Base-by-base conservation (phyloP, 2,888 invertebrate genomes). In the Cephus spinipes region DNA sequence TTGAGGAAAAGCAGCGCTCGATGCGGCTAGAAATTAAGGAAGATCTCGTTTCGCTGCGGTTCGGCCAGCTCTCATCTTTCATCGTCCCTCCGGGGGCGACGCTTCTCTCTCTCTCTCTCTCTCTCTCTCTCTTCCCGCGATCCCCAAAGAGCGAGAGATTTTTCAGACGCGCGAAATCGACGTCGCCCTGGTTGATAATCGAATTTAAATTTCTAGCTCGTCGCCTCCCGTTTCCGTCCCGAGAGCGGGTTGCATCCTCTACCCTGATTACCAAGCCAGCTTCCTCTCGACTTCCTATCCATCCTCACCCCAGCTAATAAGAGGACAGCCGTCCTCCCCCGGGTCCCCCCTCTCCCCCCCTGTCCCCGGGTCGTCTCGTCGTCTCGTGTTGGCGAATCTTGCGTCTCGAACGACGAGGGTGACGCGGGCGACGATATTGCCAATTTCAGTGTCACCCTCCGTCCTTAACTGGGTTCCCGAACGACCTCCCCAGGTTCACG, bases 381-480 rank as follows among this genome's bases (percentile, higher is more conserved):
- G 73, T 55, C 76, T 71, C 78, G 78, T 34, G 68, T 33, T 68
- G 71, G 71, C 32, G 34, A 30, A 34, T 69, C 30, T 73, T 68
- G 23, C 55, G 32, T 35, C 77, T 79, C 34, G 68, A 71, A 40
- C 73, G 68, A 68, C 1, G 68, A 31, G 55, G n/a, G 68, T 15
- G 77, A 68, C 55, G 71, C 30, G 30, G 23, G 33, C 82, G 74
- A 84, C 85, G 88, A 89, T 89, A 89, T 89, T 89, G 89, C 87
- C 89, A 89, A 89, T 89, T 89, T 89, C 87, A 85, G 86, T 88
- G 87, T 88, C 87, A 83, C 85, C 85, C 86, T 89, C 88, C 86
- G 87, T 87, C 87, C 87, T 83, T 76, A 69, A 69, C 69, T 32
- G 69, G 69, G 30, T 69, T 69, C 32, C 3, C 69, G 69, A 69